These are phyloP conservation scores for Zosterops japonicus DNA, from an alignment of 2,113 vertebrate species.

Conservation along the genomic window DNA sequence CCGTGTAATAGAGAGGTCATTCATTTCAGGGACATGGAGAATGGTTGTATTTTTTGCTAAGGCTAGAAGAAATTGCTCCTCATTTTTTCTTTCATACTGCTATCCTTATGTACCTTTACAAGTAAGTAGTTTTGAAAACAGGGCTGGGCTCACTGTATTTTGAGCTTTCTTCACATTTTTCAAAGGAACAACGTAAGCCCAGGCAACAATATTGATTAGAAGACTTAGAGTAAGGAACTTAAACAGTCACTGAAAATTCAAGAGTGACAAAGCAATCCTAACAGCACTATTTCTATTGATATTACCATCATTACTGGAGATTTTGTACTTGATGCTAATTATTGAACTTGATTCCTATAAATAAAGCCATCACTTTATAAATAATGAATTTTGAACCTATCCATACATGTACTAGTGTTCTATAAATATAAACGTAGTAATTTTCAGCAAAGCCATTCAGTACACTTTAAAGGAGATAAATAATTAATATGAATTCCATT, in stretches of 20 bases:
- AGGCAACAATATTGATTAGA: neutral
- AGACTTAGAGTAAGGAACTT: neutral
- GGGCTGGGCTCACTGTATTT: neutral
- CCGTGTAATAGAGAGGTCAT: neutral
- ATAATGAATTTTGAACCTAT: conserved; percentile 47
- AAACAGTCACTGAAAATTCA: neutral
- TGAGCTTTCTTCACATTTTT: neutral
- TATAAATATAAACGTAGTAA: conserved; percentile 33
- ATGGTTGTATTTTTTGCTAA: neutral
- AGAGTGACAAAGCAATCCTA: neutral
- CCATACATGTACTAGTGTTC: neutral
- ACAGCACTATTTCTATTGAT: neutral
- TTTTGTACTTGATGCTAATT: neutral
- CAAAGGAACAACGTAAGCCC: neutral
- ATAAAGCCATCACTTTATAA: conserved; percentile 28
- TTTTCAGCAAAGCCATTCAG: conserved; percentile 38
- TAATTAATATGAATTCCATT: conserved; percentile 55
- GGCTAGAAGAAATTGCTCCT: neutral
- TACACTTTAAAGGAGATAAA: conserved; percentile 48
- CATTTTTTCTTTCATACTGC: neutral
- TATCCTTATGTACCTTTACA: neutral
- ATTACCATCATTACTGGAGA: neutral
- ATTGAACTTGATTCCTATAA: neutral
- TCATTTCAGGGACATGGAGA: neutral
- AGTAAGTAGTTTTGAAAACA: neutral